Evolutionary conservation across 2,797 vertebrate genomes (phyloP).

Genomic region (Pteronotus mesoamericanus): DNA sequence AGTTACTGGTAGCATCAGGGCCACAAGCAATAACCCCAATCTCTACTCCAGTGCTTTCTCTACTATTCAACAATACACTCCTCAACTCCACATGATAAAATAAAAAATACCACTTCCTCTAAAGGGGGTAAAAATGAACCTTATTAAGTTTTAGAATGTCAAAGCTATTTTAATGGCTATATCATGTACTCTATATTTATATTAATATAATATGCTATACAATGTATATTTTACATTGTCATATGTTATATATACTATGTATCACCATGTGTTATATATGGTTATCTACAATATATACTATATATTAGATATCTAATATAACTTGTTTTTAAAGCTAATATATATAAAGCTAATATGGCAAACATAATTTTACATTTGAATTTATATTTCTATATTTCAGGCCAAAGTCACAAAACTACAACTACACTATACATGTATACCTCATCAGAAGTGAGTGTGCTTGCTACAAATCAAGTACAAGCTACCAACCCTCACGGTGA

Average conservation of each 20-base stretch:
- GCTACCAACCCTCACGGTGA: not conserved
- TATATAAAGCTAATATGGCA: not conserved
- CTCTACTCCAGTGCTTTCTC: not conserved
- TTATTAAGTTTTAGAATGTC: conserved; percentile 14
- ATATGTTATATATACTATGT: not conserved
- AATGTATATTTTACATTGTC: not conserved
- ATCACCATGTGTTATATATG: no score
- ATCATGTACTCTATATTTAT: not conserved
- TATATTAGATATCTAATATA: not conserved
- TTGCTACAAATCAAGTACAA: not conserved
- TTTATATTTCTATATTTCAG: conserved; percentile 11
- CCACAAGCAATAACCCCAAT: not conserved
- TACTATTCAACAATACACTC: not conserved
- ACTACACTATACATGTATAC: not conserved
- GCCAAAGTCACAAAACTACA: not conserved
- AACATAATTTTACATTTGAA: conserved; percentile 21
- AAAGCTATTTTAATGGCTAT: conserved; percentile 13
- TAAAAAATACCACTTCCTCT: not conserved
- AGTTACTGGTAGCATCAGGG: not conserved
- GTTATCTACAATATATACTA: not conserved
- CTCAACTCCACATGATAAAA: not conserved
- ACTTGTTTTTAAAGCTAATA: not conserved
- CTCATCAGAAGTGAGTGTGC: not conserved
- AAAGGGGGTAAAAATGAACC: not conserved
- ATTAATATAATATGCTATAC: not conserved